Evolutionary conservation across 2,797 vertebrate genomes (phyloP), one percentile per base, ranked within the genome.

Genomic region (Sebastes taczanowskii): DNA sequence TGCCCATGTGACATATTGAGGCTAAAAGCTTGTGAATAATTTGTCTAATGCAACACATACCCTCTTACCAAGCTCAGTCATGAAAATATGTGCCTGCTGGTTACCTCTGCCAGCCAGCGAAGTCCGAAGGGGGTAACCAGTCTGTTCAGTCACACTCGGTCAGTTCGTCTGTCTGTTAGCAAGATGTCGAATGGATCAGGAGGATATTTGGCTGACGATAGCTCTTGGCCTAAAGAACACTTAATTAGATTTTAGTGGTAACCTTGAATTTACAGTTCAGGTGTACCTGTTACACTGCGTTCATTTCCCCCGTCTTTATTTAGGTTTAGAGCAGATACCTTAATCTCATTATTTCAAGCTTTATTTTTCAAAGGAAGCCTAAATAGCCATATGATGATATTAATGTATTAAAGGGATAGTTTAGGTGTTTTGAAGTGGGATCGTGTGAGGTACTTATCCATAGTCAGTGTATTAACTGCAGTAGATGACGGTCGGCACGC

Each of bases 11-110:
- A 93, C 93, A 92, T 91, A 94, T 91, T 94, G 93, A 94, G 93
- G 92, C 90, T 94, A 94, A 94, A 94, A 93, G 93, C 93, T 93
- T 90, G 92, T 95, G 93, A 94, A 94, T 95, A 93, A 95, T 95
- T 95, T 93, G 88, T 91, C 81, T 91, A 88, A 92, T 90, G 90
- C 89, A 87, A 92, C 90, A 91, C 85, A 88, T 84, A 78, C 78
- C 77, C 78, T 68, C 77, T 64, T 76, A 78, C 68, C 58, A 63
- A 85, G 84, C 88, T 81, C 81, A 63, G 55, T 82, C 67, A 77
- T 74, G 82, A 79, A 90, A 89, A 88, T 69, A 66, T 76, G 71
- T 13, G 75, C 81, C 72, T 78, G 89, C 86, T 81, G 80, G 77
- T 86, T 86, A 84, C 88, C 87, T 91, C 77, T 69, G 74, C 63